Evolutionary conservation across 2,888 invertebrate genomes (phyloP), one percentile per base, ranked within the genome.

Genomic region (Pandemis corylana): DNA sequence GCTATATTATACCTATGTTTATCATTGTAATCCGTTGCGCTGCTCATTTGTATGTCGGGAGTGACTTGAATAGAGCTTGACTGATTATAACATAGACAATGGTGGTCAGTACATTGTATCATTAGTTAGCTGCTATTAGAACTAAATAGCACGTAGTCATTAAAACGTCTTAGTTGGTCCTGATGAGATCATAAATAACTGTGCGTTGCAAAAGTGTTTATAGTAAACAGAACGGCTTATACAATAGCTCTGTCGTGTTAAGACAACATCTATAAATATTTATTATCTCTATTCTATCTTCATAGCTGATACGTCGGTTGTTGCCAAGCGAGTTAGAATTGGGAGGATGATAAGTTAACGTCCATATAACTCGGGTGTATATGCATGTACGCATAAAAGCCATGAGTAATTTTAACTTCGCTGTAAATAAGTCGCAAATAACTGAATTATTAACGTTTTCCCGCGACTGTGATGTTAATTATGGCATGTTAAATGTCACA

Each of bases 401-500:
- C 12, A 59, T 28, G 36, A 42, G 62, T 42, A 7, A 62, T 62
- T 41, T 41, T 3, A 53, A 53, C n/a, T 36, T 36, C 20, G 5
- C 28, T 28, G 62, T 62, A 41, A 59, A 13, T 59, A 59, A 41
- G 6, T n/a, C 9, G 20, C 62, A 62, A 41, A 62, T 59, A 59
- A 5, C 7, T 10, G 12, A 59, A 28, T 59, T 59, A 66, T 46
- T 44, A 67, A 61, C 5, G 12, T 46, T 71, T 56, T 46, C 9
- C 53, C 5, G 59, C 13, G 28, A 61, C 59, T 61, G 41, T 36
- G 28, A 36, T 36, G 28, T 51, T 51, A 41, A 72, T 72, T 62
- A 42, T n/a, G 62, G 67, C 20, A 20, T 41, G 61, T 66, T 44
- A 68, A 72, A 72, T 72, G 67, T 67, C 72, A 62, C 62, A 7